These are phyloP conservation scores for Pseudopleuronectes americanus DNA, from an alignment of 2,797 vertebrate genomes.

Conservation along the genomic window DNA sequence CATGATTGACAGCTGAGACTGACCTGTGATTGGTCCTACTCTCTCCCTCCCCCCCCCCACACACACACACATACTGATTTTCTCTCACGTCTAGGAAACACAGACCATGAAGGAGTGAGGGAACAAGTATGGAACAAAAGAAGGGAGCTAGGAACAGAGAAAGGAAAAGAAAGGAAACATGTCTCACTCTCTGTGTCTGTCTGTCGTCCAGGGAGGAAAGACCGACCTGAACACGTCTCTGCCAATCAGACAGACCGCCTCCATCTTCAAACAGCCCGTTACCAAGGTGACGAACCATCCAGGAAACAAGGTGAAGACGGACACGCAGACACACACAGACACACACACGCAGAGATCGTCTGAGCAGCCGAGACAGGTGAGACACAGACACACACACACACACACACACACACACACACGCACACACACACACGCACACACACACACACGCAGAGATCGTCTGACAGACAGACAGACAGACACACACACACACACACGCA, in stretches of 20 bases:
- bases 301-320: constrained; percentile 92
- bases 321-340: constrained; percentile 82
- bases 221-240: constrained; percentile 93
- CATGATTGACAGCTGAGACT: no score
- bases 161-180: not conserved
- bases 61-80: not conserved
- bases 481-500: constrained; percentile 60
- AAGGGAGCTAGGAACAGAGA: not conserved
- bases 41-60: constrained; percentile 36
- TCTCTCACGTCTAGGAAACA: not conserved
- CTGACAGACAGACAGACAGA: no score
- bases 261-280: constrained; percentile 96
- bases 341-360: constrained; percentile 82
- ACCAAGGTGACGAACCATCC: constrained; percentile 96
- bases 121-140: not conserved
- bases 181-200: constrained; percentile 12
- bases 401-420: not conserved
- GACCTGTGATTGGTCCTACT: constrained; percentile 3
- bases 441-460: no score
- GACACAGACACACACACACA: constrained; percentile 8
- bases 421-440: not conserved
- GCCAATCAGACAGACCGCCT: constrained; percentile 94
- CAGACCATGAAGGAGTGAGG: constrained; percentile 7
- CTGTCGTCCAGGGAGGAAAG: constrained; percentile 82
- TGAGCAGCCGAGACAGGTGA: constrained; percentile 92